These are phyloP conservation scores for Eupeodes latifasciatus DNA, from an alignment of 2,888 invertebrate genomes.

Conservation along the genomic window DNA sequence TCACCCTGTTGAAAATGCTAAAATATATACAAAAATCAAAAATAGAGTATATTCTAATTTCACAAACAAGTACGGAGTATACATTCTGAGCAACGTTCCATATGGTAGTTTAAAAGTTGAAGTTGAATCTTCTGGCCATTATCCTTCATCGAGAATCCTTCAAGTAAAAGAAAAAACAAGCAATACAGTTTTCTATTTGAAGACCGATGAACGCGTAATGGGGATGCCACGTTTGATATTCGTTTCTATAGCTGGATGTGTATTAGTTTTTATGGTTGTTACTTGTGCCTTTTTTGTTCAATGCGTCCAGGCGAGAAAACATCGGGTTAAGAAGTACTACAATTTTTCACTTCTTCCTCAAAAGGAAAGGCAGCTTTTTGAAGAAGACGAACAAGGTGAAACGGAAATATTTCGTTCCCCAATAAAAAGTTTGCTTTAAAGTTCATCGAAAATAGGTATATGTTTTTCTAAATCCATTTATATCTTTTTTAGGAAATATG, in stretches of 20 bases:
- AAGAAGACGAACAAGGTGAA: slow-evolving; percentile 83
- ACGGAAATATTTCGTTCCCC: slow-evolving; percentile 83
- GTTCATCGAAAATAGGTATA: not conserved
- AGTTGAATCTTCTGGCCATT: slow-evolving; percentile 87
- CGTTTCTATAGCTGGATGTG: slow-evolving; percentile 88
- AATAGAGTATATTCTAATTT: slow-evolving; percentile 80
- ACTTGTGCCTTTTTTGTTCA: slow-evolving; percentile 81
- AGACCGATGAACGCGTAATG: slow-evolving; percentile 88
- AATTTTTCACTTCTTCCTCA: slow-evolving; percentile 83
- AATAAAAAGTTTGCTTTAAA: slow-evolving; percentile 81
- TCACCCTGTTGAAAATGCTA: slow-evolving; percentile 86
- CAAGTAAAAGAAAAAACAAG: slow-evolving; percentile 80
- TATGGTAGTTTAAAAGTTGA: slow-evolving; percentile 85
- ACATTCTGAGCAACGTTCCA: slow-evolving; percentile 79
- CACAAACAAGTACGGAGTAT: slow-evolving; percentile 81
- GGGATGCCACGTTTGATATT: slow-evolving; percentile 92
- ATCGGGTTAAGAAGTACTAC: slow-evolving; percentile 81
- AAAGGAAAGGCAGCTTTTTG: slow-evolving; percentile 82
- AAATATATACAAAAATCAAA: slow-evolving; percentile 83
- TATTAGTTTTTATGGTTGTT: slow-evolving; percentile 80
- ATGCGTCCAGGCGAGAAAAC: slow-evolving; percentile 79
- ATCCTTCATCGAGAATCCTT: slow-evolving; percentile 83
- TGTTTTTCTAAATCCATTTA: not conserved
- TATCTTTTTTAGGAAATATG: slow-evolving; percentile 80
- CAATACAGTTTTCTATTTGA: slow-evolving; percentile 88